Evolutionary conservation across 2,797 vertebrate genomes (phyloP).

Genomic region (Tenualosa thibaudeaui): DNA sequence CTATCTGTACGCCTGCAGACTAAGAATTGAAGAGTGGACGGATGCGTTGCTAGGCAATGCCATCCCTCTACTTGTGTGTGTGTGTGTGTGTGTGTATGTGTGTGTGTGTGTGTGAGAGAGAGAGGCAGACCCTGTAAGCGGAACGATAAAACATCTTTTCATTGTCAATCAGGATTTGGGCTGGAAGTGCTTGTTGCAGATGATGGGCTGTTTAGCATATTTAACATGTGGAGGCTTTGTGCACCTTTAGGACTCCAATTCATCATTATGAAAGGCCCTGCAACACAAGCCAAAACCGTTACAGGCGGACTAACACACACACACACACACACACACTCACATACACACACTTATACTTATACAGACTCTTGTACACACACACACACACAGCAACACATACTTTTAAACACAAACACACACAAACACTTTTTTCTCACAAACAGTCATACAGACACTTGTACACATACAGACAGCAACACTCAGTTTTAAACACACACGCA

Average conservation of each 20-base stretch:
- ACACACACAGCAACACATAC: background rate
- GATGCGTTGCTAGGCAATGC: slow-evolving; percentile 74
- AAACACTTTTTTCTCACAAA: background rate
- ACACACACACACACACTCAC: background rate
- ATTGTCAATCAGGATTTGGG: slow-evolving; percentile 55
- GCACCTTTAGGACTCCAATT: background rate
- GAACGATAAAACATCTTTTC: slow-evolving; percentile 39
- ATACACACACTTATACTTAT: background rate
- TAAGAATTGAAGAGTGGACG: slow-evolving; percentile 63
- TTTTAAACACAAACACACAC: background rate
- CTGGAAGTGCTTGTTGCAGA: slow-evolving; percentile 15
- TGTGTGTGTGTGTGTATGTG: background rate
- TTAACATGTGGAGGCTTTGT: slow-evolving; percentile 5
- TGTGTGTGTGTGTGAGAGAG: background rate
- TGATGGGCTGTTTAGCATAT: slow-evolving; percentile 14
- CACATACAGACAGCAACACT: no score
- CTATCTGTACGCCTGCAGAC: slow-evolving; percentile 65
- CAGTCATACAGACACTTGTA: no score
- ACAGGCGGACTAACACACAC: background rate
- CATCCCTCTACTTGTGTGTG: slow-evolving; percentile 43
- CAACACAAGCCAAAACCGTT: background rate
- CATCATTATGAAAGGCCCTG: slow-evolving; percentile 1
- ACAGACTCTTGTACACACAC: background rate
- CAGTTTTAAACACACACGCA: no score
- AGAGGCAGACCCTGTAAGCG: background rate